Evolutionary conservation across 2,888 invertebrate species (phyloP), one percentile per base, ranked within the genome.

Genomic region (Lomographa bimaculata): DNA sequence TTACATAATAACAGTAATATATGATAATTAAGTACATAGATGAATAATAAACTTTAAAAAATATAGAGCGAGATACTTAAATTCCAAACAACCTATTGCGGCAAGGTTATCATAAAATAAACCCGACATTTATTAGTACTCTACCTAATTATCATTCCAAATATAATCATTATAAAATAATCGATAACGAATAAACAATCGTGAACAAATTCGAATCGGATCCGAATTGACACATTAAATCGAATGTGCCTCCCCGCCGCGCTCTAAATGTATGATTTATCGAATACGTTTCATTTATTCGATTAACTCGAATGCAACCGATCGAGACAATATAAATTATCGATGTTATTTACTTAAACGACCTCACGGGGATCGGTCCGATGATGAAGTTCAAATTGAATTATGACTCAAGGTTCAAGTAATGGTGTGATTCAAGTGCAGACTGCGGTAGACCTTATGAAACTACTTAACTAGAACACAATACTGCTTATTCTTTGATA

Each of bases 171-270:
- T 37, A 43, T 26, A 36, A 8, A 26, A 30, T 43, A 37, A 43
- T 26, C 36, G 36, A 32, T 43, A 11, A 8, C 23, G 9, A 36
- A 43, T 32, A 43, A 44, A 44, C 29, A 38, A 34, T 30, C 38
- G 29, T 24, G 17, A 38, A 46, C 45, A 40, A 36, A 46, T 39
- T 39, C 27, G 24, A 42, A 27, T 45, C 35, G 17, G 29, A 44
- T 44, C 40, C 30, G 48, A 54, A 54, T 50, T 45, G 46, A 50
- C 54, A 54, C 50, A 43, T 39, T 34, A 48, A 28, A 40, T 46
- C 50, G 42, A 54, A 50, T 50, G 44, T 45, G 54, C 28, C 26
- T 42, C 34, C 54, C 54, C 42, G 50, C 54, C 50, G 54, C 24
- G 50, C 21, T 35, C 34, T 50, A 54, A 46, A 39, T 36, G 42